Percentiles rank a stretch among this genome's conserved stretches.
Evolutionary conservation across 2,113 vertebrate genomes (phyloP).

Genomic region (Ammospiza nelsoni): DNA sequence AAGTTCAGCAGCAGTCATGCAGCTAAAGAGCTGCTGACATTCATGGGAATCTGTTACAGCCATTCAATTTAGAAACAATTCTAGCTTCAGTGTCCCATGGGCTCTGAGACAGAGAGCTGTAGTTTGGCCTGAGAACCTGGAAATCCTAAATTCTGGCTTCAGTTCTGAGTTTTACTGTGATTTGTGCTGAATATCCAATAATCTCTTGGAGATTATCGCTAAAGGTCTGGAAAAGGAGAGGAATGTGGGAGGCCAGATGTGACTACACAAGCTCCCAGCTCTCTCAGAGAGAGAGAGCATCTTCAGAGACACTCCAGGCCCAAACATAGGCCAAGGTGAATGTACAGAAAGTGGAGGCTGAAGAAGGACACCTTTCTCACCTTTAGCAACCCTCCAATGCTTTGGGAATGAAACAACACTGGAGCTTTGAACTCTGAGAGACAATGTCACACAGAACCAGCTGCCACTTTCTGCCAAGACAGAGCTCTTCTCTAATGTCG

Average conservation of each 20-base stretch:
- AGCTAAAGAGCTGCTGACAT: slow-evolving; percentile 66
- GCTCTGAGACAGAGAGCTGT: neutral
- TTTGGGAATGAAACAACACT: neutral
- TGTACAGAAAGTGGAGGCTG: neutral
- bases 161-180: neutral
- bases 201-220: neutral
- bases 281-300: neutral
- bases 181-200: slow-evolving; percentile 1
- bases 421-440: neutral
- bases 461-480: neutral
- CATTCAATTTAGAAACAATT: slow-evolving; percentile 50
- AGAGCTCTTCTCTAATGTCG: neutral
- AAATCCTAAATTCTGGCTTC: slow-evolving; percentile 15
- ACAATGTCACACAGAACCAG: neutral
- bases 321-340: neutral
- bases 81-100: neutral
- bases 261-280: neutral
- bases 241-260: neutral
- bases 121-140: neutral
- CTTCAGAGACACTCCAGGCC: neutral
- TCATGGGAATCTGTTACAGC: slow-evolving; percentile 47
- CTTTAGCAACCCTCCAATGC: neutral
- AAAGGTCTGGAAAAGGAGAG: neutral
- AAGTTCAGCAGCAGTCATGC: slow-evolving; percentile 58
- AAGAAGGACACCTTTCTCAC: neutral